Percentiles rank a stretch among this genome's conserved stretches.
phyloP scores from a whole-genome alignment of 1,140 invertebrate species.

The Proctacanthus coquilletti region DNA sequence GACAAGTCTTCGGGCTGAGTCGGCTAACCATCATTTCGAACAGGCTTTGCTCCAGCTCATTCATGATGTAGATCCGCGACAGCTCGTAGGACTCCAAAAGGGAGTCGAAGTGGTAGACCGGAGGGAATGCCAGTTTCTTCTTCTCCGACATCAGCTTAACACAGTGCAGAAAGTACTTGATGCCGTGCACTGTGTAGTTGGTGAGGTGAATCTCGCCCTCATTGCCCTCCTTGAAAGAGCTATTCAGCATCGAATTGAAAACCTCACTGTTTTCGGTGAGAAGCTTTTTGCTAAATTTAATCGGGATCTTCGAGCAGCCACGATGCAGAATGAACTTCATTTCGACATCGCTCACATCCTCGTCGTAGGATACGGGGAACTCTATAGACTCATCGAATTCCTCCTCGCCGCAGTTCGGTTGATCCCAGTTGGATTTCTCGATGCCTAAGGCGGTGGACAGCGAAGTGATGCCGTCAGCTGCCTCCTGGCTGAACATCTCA shows the following conservation, averaged over 20 bases:
- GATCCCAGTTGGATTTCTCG: conserved; percentile 12
- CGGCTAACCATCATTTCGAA: conserved; percentile 17
- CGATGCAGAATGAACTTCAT: conserved; percentile 20
- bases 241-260: conserved; percentile 28
- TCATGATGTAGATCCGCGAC: conserved; percentile 25
- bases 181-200: conserved; percentile 17
- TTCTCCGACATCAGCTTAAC: conserved; percentile 13
- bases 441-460: conserved; percentile 24
- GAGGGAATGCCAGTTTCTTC: conserved; percentile 9
- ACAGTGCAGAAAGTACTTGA: conserved; percentile 24
- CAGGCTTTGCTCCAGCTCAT: conserved; percentile 18
- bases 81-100: conserved; percentile 27
- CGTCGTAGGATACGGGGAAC: conserved; percentile 8
- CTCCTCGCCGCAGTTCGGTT: conserved; percentile 5
- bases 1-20: conserved; percentile 19
- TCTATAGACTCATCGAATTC: conserved; percentile 7
- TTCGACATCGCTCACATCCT: conserved; percentile 8
- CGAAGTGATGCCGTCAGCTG: conserved; percentile 21
- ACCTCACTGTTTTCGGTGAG: conserved; percentile 25
- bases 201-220: conserved; percentile 21
- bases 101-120: conserved; percentile 15
- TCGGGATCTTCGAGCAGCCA: conserved; percentile 5
- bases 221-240: conserved; percentile 23
- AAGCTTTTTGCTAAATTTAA: conserved; percentile 25
- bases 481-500: conserved; percentile 20